Percentiles rank a stretch among this genome's conserved stretches.
Conservation (phyloP, 2,888 invertebrate genomes). For the Eupelmus urozonus region DNA sequence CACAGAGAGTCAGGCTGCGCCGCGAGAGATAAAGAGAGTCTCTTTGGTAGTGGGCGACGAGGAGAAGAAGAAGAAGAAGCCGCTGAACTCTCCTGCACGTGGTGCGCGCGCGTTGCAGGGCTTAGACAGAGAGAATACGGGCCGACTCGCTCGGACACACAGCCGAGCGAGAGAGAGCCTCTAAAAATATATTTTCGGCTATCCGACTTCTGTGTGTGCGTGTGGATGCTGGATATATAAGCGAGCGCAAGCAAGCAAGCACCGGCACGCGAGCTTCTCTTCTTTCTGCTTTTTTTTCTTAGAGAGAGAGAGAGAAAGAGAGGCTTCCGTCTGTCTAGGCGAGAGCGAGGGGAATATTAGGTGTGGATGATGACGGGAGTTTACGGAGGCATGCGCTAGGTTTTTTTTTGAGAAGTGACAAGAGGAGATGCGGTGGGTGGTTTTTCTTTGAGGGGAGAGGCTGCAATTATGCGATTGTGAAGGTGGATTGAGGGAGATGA, state of each 20-base stretch:
- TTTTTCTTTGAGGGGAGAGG: too few species aligned
- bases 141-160: slow-evolving; percentile 18
- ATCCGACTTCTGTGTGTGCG: too few species aligned
- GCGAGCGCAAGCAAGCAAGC: not conserved
- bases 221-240: not conserved
- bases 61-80: slow-evolving; percentile 52
- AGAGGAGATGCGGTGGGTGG: too few species aligned
- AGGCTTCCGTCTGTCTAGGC: not conserved
- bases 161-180: not conserved
- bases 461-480: too few species aligned
- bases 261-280: slow-evolving; percentile 35
- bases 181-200: slow-evolving; percentile 56
- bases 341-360: not conserved
- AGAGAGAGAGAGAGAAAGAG: too few species aligned
- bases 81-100: slow-evolving; percentile 60
- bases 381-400: not conserved
- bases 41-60: not conserved
- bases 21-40: not conserved
- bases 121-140: slow-evolving; percentile 5
- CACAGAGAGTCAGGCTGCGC: not conserved
- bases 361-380: not conserved
- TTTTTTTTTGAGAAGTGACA: too few species aligned
- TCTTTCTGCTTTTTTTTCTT: not conserved
- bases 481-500: too few species aligned
- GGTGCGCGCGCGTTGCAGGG: slow-evolving; percentile 13